phyloP scores from a whole-genome alignment of 2,888 invertebrate species.

The Lasioglossum zephyrum region DNA sequence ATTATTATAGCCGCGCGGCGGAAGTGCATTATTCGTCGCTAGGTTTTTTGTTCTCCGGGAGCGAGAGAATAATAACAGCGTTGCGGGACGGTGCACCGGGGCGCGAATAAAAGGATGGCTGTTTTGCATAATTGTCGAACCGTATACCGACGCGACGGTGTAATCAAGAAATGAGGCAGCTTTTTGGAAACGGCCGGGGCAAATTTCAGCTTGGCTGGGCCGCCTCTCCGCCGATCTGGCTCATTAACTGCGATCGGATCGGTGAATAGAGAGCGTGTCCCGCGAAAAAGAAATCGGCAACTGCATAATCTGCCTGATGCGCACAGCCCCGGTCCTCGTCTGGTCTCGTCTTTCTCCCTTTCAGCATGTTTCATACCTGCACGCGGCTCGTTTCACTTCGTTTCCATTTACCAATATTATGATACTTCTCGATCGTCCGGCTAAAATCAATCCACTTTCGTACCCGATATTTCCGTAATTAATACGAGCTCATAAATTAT shows the following conservation, averaged over 20 bases:
- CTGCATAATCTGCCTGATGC: constrained; percentile 14
- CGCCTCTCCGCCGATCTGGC: neutral
- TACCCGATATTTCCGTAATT: constrained; percentile 54
- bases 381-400: neutral
- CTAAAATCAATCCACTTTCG: constrained; percentile 49
- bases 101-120: constrained; percentile 71
- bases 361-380: neutral
- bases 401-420: constrained; percentile 48
- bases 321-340: neutral
- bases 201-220: constrained; percentile 65
- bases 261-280: constrained; percentile 25
- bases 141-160: constrained; percentile 61
- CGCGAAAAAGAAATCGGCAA: constrained; percentile 48
- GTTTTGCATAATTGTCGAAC: constrained; percentile 75
- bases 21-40: constrained; percentile 60
- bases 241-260: constrained; percentile 7
- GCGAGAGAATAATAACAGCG: constrained; percentile 67
- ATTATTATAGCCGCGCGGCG: constrained; percentile 51
- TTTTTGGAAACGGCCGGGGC: constrained; percentile 65
- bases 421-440: constrained; percentile 39
- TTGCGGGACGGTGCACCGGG: constrained; percentile 63
- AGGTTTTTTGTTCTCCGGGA: constrained; percentile 57
- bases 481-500: constrained; percentile 59
- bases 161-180: constrained; percentile 73
- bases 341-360: neutral